Conservation (phyloP, 2,888 invertebrate genomes). For the Drosophila neonasuta region DNA sequence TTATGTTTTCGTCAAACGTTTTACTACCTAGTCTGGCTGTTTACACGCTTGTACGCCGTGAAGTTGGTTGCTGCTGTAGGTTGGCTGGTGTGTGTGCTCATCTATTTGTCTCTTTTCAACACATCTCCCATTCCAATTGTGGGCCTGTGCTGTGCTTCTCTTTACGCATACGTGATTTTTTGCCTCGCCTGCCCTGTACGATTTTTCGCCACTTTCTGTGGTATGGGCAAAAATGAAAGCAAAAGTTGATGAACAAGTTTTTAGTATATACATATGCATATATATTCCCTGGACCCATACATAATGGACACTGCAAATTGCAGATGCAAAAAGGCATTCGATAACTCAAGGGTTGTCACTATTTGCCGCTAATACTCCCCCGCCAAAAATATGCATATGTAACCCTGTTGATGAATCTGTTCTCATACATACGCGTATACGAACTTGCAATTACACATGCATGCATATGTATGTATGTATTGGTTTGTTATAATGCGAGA, state of each 20-base stretch:
- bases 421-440: slow-evolving; percentile 11
- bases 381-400: slow-evolving; percentile 34
- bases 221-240: slow-evolving; percentile 75
- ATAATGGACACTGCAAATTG: slow-evolving; percentile 15
- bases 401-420: not conserved
- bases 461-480: slow-evolving; percentile 4
- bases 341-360: slow-evolving; percentile 56
- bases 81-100: slow-evolving; percentile 28
- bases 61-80: slow-evolving; percentile 63
- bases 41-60: slow-evolving; percentile 52
- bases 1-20: slow-evolving; percentile 71
- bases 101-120: slow-evolving; percentile 52
- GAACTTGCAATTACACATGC: slow-evolving; percentile 18
- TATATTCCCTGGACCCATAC: slow-evolving; percentile 33
- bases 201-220: slow-evolving; percentile 63
- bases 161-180: slow-evolving; percentile 72
- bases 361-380: slow-evolving; percentile 34
- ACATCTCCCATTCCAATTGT: slow-evolving; percentile 12
- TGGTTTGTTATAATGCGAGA: slow-evolving; percentile 16
- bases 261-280: slow-evolving; percentile 34
- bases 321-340: slow-evolving; percentile 35
- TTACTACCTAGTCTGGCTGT: slow-evolving; percentile 57
- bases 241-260: slow-evolving; percentile 80
- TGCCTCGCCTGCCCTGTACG: slow-evolving; percentile 49
- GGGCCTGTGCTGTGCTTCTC: slow-evolving; percentile 38